Evolutionary conservation across 1,140 invertebrate genomes (phyloP), one percentile per base, ranked within the genome.

Genomic region (Linepithema humile): DNA sequence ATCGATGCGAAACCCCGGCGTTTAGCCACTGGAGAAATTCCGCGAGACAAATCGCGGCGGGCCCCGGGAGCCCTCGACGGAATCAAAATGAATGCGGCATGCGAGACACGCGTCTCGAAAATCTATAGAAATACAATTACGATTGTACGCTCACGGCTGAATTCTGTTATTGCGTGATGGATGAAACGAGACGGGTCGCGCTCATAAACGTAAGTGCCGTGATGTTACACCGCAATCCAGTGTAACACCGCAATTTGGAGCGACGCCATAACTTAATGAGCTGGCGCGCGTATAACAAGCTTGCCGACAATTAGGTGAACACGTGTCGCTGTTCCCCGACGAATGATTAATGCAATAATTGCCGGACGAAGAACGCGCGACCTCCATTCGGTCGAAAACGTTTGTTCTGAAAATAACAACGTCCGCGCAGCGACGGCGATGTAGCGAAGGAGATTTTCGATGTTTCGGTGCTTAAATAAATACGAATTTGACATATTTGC

Each of bases 251-350:
- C 12, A 29, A 78, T 23, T 55, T 67, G 23, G 17, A 78, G 17
- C 35, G n/a, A 26, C 40, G 26, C 38, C 48, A 53, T 77, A 86
- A 86, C 50, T 77, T 72, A 73, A 87, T 50, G 43, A 17, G 15
- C 48, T 2, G 12, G 20, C 20, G 53, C 45, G 59, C 53, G 73
- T 69, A 69, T 48, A 50, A 55, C n/a, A 35, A 48, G 12, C 29
- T 9, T 5, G 23, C 38, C 38, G 69, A 53, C 80, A 73, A 86
- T 87, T 87, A 86, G 45, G 50, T 45, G 23, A 80, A 45, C 12
- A 43, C 60, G 10, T 45, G 70, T 57, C 50, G 45, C 57, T 26
- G 23, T 38, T 50, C 7, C 38, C n/a, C 26, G 20, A 4, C 35
- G 17, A 38, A 15, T 70, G 17, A 80, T 80, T 80, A 70, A 80